These are phyloP conservation scores for Amyelois transitella DNA, from an alignment of 1,140 invertebrate genomes.

Conservation along the genomic window DNA sequence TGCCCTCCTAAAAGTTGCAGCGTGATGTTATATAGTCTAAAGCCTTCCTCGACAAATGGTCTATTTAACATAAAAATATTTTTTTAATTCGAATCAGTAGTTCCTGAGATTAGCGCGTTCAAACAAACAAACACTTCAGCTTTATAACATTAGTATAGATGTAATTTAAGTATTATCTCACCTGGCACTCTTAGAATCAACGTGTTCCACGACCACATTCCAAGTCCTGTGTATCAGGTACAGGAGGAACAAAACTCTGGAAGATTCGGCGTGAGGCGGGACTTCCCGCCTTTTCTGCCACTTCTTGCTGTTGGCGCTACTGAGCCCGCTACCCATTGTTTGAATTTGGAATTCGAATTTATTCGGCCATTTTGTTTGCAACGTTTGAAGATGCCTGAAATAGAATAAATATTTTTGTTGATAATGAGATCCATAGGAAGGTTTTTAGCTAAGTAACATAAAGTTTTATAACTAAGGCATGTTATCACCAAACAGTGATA, in stretches of 20 bases:
- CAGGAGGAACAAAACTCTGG: slow-evolving; percentile 78
- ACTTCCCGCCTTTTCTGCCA: slow-evolving; percentile 36
- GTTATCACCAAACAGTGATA: no score
- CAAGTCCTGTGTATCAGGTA: slow-evolving; percentile 83
- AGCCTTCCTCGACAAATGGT: no score
- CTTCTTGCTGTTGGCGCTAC: slow-evolving; percentile 43
- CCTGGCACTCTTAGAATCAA: slow-evolving; percentile 75
- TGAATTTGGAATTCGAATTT: slow-evolving; percentile 11
- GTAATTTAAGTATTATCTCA: slow-evolving; percentile 18
- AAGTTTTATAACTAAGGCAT: no score
- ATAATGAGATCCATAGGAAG: neutral
- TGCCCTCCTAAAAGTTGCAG: no score
- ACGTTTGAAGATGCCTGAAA: slow-evolving; percentile 4
- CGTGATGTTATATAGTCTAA: no score
- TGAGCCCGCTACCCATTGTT: slow-evolving; percentile 52
- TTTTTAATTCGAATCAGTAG: no score
- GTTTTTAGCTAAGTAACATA: no score
- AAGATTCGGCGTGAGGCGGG: slow-evolving; percentile 68
- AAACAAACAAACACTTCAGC: no score
- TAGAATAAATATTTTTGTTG: neutral
- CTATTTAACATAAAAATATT: no score
- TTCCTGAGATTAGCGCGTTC: no score
- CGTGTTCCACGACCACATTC: slow-evolving; percentile 78
- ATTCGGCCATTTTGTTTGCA: slow-evolving; percentile 5
- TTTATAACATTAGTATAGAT: no score